A percentile compares a stretch with the other conserved stretches of the same genome.
Conservation (phyloP, 1,140 invertebrate genomes). For the Caerostris extrusa region DNA sequence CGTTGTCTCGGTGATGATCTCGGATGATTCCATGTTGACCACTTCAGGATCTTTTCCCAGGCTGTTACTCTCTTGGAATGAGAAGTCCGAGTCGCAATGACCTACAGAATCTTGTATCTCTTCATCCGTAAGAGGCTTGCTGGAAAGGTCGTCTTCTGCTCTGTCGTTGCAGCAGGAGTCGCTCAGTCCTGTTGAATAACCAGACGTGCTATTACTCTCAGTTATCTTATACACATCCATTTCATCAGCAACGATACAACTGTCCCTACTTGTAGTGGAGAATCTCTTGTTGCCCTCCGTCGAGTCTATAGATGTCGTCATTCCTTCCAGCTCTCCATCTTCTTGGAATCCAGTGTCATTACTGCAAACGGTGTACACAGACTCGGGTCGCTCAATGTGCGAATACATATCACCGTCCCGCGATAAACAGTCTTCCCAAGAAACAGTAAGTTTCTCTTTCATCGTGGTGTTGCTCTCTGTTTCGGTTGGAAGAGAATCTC, state of each 20-base stretch:
- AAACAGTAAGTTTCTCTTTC: constrained; percentile 74
- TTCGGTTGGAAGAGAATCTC: constrained; percentile 30
- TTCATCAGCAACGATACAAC: constrained; percentile 64
- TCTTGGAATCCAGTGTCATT: constrained; percentile 90
- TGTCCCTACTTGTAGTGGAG: constrained; percentile 66
- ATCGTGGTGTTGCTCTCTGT: background rate
- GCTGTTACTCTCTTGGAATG: constrained; percentile 62
- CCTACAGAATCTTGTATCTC: constrained; percentile 59
- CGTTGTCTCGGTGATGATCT: background rate
- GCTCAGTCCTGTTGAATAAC: constrained; percentile 73
- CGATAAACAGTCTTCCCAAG: constrained; percentile 70
- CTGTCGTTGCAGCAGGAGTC: constrained; percentile 70
- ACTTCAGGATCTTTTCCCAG: constrained; percentile 51
- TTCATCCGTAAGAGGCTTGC: constrained; percentile 65
- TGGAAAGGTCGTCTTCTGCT: constrained; percentile 58
- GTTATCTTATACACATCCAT: constrained; percentile 62
- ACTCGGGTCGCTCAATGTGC: constrained; percentile 67
- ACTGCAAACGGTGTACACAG: constrained; percentile 82
- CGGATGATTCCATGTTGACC: constrained; percentile 35
- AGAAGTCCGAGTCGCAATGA: constrained; percentile 68
- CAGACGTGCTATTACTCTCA: constrained; percentile 66
- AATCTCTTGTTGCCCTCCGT: constrained; percentile 60
- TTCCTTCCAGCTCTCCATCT: constrained; percentile 77
- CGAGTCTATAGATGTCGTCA: constrained; percentile 68
- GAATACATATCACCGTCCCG: constrained; percentile 23